Conservation (phyloP, 2,113 vertebrate genomes). For the Myocastor coypus region DNA sequence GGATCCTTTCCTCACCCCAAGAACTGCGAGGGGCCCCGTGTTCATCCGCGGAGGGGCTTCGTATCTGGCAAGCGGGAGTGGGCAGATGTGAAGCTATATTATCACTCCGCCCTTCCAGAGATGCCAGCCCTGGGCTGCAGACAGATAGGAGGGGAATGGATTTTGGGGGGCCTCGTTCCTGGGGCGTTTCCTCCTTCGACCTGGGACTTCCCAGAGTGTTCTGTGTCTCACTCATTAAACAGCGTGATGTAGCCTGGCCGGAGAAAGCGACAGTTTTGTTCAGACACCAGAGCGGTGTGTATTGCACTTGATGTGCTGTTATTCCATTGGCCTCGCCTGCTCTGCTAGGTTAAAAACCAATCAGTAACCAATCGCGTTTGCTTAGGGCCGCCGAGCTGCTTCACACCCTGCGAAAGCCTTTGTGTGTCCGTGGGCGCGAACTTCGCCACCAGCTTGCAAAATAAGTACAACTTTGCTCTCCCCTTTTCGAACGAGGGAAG, state of each 20-base stretch:
- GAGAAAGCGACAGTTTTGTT: not conserved
- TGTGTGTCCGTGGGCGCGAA: too few relatives aligned
- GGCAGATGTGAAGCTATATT: rapidly evolving
- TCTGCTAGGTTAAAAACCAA: not conserved
- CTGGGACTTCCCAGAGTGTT: not conserved
- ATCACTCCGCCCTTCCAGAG: not conserved
- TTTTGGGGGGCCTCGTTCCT: not conserved
- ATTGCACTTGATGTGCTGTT: not conserved
- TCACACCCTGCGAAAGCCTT: not conserved
- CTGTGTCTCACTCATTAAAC: not conserved
- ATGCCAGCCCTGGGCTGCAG: rapidly evolving
- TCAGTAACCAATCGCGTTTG: not conserved
- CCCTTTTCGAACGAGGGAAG: not conserved
- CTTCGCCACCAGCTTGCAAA: not conserved
- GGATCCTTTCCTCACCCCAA: rapidly evolving
- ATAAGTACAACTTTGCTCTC: not conserved
- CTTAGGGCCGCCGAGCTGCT: rapidly evolving
- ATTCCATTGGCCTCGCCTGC: not conserved
- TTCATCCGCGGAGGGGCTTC: rapidly evolving
- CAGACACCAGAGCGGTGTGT: not conserved
- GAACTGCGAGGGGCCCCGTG: rapidly evolving
- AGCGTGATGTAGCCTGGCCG: not conserved
- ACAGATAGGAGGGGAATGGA: not conserved
- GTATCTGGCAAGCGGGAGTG: rapidly evolving
- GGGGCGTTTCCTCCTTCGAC: not conserved